Evolutionary conservation across 2,888 invertebrate species (phyloP).

Genomic region (Helleia helle): DNA sequence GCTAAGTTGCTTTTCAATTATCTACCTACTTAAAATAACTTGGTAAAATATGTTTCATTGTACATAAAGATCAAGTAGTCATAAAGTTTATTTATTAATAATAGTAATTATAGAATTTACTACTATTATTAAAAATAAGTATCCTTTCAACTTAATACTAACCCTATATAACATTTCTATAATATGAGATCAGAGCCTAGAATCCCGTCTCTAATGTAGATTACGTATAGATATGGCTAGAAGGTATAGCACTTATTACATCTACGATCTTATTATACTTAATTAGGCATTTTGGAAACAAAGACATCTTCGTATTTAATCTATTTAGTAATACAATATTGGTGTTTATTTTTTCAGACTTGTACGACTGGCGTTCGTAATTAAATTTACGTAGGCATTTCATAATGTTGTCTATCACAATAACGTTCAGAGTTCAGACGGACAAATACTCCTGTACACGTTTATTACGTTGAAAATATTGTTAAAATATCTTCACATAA

Average conservation of each 20-base stretch:
- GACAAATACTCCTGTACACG: not conserved
- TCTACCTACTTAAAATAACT: conserved; percentile 2
- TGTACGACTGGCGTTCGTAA: conserved; percentile 3
- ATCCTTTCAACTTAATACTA: not conserved
- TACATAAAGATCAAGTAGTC: conserved; percentile 2
- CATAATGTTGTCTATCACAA: conserved; percentile 6
- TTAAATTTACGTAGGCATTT: too few species aligned
- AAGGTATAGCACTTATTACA: not conserved
- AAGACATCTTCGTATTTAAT: not conserved
- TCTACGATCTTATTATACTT: not conserved
- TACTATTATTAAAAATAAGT: not conserved
- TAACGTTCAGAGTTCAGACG: conserved; percentile 2
- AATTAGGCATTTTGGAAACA: conserved; percentile 6
- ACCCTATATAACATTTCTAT: not conserved
- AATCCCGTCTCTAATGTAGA: not conserved
- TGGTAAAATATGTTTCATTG: conserved; percentile 6
- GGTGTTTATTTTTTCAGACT: conserved; percentile 7
- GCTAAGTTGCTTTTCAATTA: not conserved
- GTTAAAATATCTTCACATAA: not conserved
- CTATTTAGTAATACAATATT: too few species aligned
- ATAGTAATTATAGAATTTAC: not conserved
- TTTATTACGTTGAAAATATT: not conserved
- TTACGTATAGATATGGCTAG: not conserved
- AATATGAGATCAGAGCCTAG: conserved; percentile 3
- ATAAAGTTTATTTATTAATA: not conserved